Evolutionary conservation across 1,140 invertebrate genomes (phyloP).

Genomic region (Babylonia areolata): DNA sequence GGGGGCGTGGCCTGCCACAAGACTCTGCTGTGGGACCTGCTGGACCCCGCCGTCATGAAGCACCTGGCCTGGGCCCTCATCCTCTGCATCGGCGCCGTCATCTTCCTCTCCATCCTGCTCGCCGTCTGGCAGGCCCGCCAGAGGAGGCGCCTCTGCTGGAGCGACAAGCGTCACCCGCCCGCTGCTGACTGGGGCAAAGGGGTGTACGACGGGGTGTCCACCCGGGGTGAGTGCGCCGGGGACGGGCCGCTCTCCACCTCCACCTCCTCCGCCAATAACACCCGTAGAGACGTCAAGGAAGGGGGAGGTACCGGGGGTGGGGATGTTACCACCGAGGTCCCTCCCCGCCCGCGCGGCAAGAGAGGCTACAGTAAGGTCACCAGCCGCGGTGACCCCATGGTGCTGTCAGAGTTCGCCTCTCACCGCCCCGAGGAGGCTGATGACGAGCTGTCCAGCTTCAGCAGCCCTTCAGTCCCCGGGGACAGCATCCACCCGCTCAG

Average conservation of each 20-base stretch:
- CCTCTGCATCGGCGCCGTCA: constrained; percentile 64
- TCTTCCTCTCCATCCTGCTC: constrained; percentile 61
- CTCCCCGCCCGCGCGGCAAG: neutral
- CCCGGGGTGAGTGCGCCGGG: constrained; percentile 9
- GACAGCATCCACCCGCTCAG: neutral
- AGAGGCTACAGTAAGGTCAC: neutral
- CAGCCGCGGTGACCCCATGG: neutral
- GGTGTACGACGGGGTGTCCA: constrained; percentile 62
- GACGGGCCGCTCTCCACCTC: too few species aligned
- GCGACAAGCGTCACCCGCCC: constrained; percentile 54
- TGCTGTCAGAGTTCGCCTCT: neutral
- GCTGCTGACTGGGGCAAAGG: constrained; percentile 57
- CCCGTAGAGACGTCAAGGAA: too few species aligned
- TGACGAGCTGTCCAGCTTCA: neutral
- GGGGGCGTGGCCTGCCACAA: constrained; percentile 53
- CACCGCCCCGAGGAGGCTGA: neutral
- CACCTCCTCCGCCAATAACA: too few species aligned
- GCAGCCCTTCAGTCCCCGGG: neutral
- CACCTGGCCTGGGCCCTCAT: constrained; percentile 70
- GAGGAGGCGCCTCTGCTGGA: constrained; percentile 64
- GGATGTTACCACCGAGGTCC: neutral
- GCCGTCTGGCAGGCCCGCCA: constrained; percentile 63
- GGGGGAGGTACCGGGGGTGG: too few species aligned
- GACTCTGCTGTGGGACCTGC: constrained; percentile 67
- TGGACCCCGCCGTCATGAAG: constrained; percentile 67